A percentile compares a stretch with the other conserved stretches of the same genome.
Evolutionary conservation across 2,888 invertebrate species (phyloP).

Genomic region (Biston betularia): DNA sequence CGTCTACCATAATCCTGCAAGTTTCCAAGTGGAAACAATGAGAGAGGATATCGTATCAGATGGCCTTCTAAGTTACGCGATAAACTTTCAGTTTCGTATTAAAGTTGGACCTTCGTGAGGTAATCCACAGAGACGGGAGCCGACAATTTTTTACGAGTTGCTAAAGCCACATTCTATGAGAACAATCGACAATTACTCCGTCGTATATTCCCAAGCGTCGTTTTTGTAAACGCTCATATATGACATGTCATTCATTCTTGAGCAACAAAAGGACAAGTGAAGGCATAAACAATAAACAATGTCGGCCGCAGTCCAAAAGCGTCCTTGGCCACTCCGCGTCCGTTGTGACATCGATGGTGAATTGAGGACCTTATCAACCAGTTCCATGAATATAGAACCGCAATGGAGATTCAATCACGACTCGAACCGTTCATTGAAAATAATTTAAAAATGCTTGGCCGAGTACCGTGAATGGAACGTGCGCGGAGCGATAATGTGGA

Average conservation of each 20-base stretch:
- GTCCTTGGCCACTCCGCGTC: constrained; percentile 60
- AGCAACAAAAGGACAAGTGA: constrained; percentile 62
- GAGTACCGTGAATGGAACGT: constrained; percentile 36
- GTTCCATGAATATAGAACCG: constrained; percentile 40
- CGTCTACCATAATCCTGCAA: constrained; percentile 18
- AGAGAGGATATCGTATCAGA: constrained; percentile 32
- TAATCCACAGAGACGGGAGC: constrained; percentile 28
- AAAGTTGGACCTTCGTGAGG: constrained; percentile 25
- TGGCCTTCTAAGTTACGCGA: constrained; percentile 27
- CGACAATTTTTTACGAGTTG: constrained; percentile 30
- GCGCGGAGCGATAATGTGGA: constrained; percentile 37
- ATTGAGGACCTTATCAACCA: constrained; percentile 41
- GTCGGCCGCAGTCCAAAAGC: constrained; percentile 61
- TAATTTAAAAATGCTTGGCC: constrained; percentile 35
- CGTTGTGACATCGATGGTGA: constrained; percentile 50
- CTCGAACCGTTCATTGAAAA: constrained; percentile 38
- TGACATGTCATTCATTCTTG: constrained; percentile 60
- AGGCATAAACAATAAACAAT: constrained; percentile 70
- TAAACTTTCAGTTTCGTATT: constrained; percentile 32
- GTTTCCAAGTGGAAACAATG: constrained; percentile 32
- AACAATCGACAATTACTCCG: constrained; percentile 63
- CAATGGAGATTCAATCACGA: constrained; percentile 37
- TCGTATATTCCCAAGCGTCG: constrained; percentile 59
- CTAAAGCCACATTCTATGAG: constrained; percentile 48
- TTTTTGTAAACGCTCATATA: constrained; percentile 55